Evolutionary conservation across 1,140 invertebrate species (phyloP).

Genomic region (Psix sp.): DNA sequence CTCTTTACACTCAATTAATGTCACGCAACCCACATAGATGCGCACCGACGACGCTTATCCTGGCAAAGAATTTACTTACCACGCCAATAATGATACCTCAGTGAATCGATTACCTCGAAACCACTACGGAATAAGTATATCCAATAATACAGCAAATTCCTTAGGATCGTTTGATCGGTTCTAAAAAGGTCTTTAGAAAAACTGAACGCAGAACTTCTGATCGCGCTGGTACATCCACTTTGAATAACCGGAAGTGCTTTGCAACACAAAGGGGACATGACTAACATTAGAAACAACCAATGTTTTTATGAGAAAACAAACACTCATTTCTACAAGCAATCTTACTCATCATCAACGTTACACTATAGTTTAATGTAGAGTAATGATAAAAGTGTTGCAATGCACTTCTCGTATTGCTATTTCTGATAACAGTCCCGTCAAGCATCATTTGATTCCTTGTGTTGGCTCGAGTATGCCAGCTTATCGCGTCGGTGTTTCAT

Average conservation of each 20-base stretch:
- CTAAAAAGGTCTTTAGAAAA: not conserved
- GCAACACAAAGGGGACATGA: slow-evolving; percentile 14
- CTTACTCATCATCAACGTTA: slow-evolving; percentile 21
- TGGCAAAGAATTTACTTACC: too few relatives aligned
- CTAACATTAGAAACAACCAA: slow-evolving; percentile 12
- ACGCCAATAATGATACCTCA: too few relatives aligned
- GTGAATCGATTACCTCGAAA: too few relatives aligned
- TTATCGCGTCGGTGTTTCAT: slow-evolving; percentile 32
- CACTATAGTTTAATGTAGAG: not conserved
- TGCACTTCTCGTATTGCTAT: slow-evolving; percentile 46
- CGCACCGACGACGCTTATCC: too few relatives aligned
- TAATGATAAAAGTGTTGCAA: slow-evolving; percentile 37
- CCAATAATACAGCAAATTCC: too few relatives aligned
- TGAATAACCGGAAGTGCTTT: not conserved
- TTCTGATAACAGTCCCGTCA: slow-evolving; percentile 42
- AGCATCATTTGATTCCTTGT: slow-evolving; percentile 30
- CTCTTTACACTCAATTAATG: slow-evolving; percentile 51
- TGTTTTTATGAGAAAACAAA: slow-evolving; percentile 18
- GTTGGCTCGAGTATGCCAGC: slow-evolving; percentile 30
- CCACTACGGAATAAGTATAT: too few relatives aligned
- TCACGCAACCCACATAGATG: slow-evolving; percentile 37
- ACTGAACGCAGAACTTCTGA: not conserved
- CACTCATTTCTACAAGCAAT: slow-evolving; percentile 9
- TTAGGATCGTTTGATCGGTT: not conserved
- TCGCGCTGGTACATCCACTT: not conserved